A percentile compares a stretch with the other conserved stretches of the same genome.
Conservation (phyloP, 2,888 invertebrate species). For the Plagodis pulveraria region DNA sequence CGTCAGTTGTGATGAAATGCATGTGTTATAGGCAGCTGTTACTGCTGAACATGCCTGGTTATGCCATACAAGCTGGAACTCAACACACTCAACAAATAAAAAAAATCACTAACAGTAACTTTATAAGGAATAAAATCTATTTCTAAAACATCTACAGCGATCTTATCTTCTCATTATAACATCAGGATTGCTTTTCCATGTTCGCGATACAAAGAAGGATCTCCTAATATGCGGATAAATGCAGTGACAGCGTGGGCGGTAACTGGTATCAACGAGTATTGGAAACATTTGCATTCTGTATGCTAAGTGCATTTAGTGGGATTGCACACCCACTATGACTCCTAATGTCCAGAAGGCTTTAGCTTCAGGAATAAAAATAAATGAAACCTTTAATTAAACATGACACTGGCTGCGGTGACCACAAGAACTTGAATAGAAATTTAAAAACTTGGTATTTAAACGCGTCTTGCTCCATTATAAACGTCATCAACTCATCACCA, state of each 20-base stretch:
- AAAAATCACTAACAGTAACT: background rate
- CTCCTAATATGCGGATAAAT: slow-evolving; percentile 43
- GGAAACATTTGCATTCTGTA: slow-evolving; percentile 61
- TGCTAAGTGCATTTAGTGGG: slow-evolving; percentile 46
- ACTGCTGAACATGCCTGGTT: too few species aligned
- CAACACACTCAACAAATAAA: too few species aligned
- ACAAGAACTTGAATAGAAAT: background rate
- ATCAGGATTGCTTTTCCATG: slow-evolving; percentile 57
- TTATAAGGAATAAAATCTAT: slow-evolving; percentile 6
- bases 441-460: too few species aligned
- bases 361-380: slow-evolving; percentile 40
- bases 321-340: slow-evolving; percentile 51
- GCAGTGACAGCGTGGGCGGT: slow-evolving; percentile 55
- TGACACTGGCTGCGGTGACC: slow-evolving; percentile 31
- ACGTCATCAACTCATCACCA: background rate
- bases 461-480: background rate
- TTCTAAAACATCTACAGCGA: slow-evolving; percentile 41
- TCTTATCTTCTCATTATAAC: slow-evolving; percentile 44
- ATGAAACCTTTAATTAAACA: slow-evolving; percentile 42
- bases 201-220: slow-evolving; percentile 52
- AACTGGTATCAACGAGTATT: slow-evolving; percentile 45
- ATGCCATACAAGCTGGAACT: too few species aligned
- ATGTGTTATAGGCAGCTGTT: too few species aligned
- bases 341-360: slow-evolving; percentile 38
- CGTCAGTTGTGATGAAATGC: too few species aligned